Base-by-base conservation (phyloP, 2,888 invertebrate genomes). In the Machimus rusticus region DNA sequence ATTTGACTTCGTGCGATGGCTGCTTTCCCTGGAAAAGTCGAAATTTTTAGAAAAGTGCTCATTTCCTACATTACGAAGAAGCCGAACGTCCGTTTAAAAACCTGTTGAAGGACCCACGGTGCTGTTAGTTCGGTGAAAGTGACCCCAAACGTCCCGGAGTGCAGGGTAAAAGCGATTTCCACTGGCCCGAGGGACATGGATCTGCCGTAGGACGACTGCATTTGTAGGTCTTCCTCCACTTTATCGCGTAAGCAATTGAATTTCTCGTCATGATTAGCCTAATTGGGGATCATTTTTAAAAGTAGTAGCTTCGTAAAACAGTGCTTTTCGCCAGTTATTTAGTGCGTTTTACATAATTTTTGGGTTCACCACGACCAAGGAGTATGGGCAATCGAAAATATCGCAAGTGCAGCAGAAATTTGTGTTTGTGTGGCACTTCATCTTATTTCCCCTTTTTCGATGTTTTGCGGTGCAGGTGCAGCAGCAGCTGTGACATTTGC, bases 1-100 rank as follows among this genome's bases (percentile, higher is more conserved):
- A 98, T 97, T 96, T 97, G 96, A 96, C 95, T 95, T 95, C 95
- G 95, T 93, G 95, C 94, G 95, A 96, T 96, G 96, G 95, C 95
- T 95, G 95, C 95, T 96, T 96, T 96, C 95, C 95, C 95, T 94
- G 95, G 94, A 94, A 93, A 93, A 92, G 91, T 92, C 91, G 90
- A 89, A 90, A 91, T 91, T 91, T 90, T 90, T 89, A 88, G 90
- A 90, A 91, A 91, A 90, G 88, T 86, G 87, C 90, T 87, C 88
- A 89, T 28, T 77, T 87, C 82, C 85, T 88, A 88, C 88, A 82
- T 88, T 88, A 90, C 90, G 90, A 90, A 87, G 55, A 92, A 91
- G 89, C 92, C 91, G 89, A 92, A 90, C 92, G 91, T 91, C 90
- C 91, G 91, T 90, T 90, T 91, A 90, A 92, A 76, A 76, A n/a